These are phyloP conservation scores for Agrypnus murinus DNA, from an alignment of 2,888 invertebrate genomes.

Conservation along the genomic window DNA sequence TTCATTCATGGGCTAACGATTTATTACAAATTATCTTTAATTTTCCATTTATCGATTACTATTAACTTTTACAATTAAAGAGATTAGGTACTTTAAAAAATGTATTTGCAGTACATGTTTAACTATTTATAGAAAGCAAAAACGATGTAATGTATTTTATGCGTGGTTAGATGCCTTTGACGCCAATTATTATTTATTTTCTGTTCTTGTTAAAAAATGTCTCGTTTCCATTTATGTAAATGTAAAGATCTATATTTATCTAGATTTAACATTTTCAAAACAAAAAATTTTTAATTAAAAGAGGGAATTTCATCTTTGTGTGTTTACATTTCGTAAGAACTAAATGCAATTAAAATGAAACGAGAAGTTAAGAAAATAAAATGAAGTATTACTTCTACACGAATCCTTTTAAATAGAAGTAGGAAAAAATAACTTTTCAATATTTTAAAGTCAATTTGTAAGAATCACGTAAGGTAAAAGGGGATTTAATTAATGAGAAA, in stretches of 20 bases:
- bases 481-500: conserved; percentile 2
- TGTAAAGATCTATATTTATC: background rate
- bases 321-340: conserved; percentile 27
- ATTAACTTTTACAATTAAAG: no score
- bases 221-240: background rate
- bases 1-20: background rate
- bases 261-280: background rate
- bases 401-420: background rate
- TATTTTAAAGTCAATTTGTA: background rate
- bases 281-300: conserved; percentile 37
- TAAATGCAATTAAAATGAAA: conserved; percentile 38
- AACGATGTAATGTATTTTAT: background rate
- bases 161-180: background rate
- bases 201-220: background rate
- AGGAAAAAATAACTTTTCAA: conserved; percentile 2
- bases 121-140: no score
- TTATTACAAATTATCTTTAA: background rate
- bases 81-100: no score
- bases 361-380: conserved; percentile 27
- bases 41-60: background rate
- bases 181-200: conserved; percentile 1
- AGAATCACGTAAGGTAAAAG: background rate
- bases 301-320: conserved; percentile 24
- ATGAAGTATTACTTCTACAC: background rate
- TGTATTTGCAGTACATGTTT: no score